phyloP scores from a whole-genome alignment of 1,140 invertebrate species.

The Caerostris extrusa region DNA sequence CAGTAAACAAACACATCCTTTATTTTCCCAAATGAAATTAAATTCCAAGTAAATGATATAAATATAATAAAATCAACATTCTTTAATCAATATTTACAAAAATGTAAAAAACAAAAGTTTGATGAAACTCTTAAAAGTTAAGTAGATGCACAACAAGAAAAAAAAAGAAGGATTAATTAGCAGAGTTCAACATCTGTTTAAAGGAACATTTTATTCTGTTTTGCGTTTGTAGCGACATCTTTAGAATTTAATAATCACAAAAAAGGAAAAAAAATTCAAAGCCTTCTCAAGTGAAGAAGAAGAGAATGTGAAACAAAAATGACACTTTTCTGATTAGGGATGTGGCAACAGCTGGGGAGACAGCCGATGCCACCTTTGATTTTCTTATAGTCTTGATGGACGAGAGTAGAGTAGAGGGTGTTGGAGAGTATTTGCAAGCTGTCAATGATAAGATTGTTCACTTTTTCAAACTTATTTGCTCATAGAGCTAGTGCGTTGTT shows the following conservation, averaged over 20 bases:
- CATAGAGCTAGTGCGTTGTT: not conserved
- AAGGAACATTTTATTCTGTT: not conserved
- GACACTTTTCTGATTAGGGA: constrained; percentile 7
- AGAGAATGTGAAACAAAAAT: not conserved
- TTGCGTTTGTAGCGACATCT: not conserved
- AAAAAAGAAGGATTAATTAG: not conserved
- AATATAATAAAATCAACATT: not conserved
- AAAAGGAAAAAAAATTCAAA: not conserved
- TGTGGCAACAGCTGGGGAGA: not conserved
- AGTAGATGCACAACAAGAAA: not conserved
- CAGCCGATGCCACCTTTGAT: not conserved
- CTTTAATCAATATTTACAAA: not conserved
- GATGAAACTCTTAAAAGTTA: not conserved
- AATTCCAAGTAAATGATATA: not conserved
- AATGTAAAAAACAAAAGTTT: not conserved
- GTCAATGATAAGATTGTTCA: not conserved
- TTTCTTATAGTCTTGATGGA: not conserved
- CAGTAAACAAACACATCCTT: no score
- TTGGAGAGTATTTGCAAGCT: not conserved
- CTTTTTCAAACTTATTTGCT: not conserved
- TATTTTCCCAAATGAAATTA: not conserved
- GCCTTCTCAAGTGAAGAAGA: not conserved
- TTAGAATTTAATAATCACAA: not conserved
- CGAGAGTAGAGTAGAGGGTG: not conserved
- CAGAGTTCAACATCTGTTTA: not conserved